Evolutionary conservation across 2,888 invertebrate species (phyloP).

Genomic region (Philereme vetulata): DNA sequence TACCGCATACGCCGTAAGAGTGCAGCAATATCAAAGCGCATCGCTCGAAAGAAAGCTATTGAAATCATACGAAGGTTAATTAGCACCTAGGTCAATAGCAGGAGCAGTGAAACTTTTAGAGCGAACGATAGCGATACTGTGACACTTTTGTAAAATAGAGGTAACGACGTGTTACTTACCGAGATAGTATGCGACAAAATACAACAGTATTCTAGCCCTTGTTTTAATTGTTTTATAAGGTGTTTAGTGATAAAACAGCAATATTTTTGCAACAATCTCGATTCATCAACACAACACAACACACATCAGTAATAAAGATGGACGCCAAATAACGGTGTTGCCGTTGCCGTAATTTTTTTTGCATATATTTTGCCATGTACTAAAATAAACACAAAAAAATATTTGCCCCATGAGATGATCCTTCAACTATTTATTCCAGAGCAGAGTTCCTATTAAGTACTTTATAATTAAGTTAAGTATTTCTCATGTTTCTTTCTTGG

Average conservation of each 20-base stretch:
- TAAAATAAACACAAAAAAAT: too few species aligned
- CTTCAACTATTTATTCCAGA: too few species aligned
- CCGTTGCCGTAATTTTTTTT: constrained; percentile 66
- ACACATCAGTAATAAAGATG: constrained; percentile 82
- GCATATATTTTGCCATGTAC: constrained; percentile 45
- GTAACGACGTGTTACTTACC: constrained; percentile 47
- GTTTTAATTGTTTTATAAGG: constrained; percentile 30
- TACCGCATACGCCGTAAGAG: constrained; percentile 38
- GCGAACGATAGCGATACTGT: constrained; percentile 76
- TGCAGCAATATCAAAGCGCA: constrained; percentile 37
- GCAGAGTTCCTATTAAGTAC: too few species aligned
- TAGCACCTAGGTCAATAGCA: constrained; percentile 79
- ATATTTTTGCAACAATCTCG: constrained; percentile 56
- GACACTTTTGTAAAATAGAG: constrained; percentile 58
- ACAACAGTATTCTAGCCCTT: constrained; percentile 30
- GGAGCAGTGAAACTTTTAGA: constrained; percentile 77
- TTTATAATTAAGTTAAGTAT: too few species aligned
- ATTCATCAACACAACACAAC: constrained; percentile 74
- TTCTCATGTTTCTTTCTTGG: too few species aligned
- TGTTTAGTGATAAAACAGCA: constrained; percentile 35
- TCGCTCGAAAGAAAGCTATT: constrained; percentile 56
- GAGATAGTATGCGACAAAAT: constrained; percentile 44
- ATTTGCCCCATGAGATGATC: too few species aligned
- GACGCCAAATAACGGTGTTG: constrained; percentile 80
- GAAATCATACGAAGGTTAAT: constrained; percentile 72